Percentiles rank a stretch among this genome's conserved stretches.
These are phyloP conservation scores for Eospalax fontanierii DNA, from an alignment of 2,797 vertebrate genomes.

Conservation along the genomic window DNA sequence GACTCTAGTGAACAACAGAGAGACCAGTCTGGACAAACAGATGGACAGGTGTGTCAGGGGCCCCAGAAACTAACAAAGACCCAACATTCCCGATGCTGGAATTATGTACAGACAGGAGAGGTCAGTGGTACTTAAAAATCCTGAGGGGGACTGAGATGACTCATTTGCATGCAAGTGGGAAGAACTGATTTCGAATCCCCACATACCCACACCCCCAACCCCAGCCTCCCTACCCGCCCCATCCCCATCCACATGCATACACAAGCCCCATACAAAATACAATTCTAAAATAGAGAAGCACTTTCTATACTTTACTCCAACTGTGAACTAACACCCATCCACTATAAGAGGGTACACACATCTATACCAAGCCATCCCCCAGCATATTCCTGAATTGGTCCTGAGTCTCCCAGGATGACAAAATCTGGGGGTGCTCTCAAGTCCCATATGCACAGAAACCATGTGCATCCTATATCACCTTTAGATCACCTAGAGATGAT, in stretches of 20 bases:
- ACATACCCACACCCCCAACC: no score
- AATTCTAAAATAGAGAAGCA: background rate
- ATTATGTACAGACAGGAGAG: background rate
- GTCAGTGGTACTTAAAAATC: background rate
- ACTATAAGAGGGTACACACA: fast-evolving
- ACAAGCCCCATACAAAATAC: background rate
- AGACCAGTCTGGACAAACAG: background rate
- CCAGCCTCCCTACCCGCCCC: no score
- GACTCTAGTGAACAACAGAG: background rate
- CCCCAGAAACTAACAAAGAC: background rate
- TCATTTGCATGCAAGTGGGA: background rate
- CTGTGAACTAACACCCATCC: background rate
- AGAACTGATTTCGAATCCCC: background rate
- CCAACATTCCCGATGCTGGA: background rate
- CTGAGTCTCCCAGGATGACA: background rate
- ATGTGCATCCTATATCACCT: background rate
- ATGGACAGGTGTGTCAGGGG: background rate
- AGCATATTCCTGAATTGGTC: no score
- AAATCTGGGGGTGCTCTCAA: no score
- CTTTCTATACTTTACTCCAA: background rate
- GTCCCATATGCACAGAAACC: background rate
- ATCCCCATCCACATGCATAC: no score
- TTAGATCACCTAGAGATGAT: background rate
- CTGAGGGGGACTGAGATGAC: no score
- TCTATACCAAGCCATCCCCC: background rate